A percentile compares a stretch with the other conserved stretches of the same genome.
phyloP scores from a whole-genome alignment of 2,797 vertebrate genomes.

The Sebastolobus alascanus region DNA sequence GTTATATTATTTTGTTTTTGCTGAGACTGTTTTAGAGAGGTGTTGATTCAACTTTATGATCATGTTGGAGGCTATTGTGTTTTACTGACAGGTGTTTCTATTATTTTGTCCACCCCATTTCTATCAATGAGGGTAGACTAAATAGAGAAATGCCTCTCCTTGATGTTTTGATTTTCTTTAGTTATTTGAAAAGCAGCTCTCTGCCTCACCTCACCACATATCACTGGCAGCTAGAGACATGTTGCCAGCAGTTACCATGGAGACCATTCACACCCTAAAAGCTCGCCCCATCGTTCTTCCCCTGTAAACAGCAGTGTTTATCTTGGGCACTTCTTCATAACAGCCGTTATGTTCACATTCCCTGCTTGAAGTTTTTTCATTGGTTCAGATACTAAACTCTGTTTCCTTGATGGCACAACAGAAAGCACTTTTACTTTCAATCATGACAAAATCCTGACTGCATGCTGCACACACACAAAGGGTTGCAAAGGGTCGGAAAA shows the following conservation, averaged over 20 bases:
- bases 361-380: background rate
- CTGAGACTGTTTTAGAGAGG: background rate
- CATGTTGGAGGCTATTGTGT: background rate
- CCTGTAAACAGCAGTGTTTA: slow-evolving; percentile 58
- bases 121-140: background rate
- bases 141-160: background rate
- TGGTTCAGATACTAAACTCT: background rate
- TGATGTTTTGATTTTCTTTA: background rate
- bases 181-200: slow-evolving; percentile 4
- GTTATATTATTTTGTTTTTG: too few relatives aligned
- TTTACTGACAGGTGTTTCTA: background rate
- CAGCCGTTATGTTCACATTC: slow-evolving; percentile 38
- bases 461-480: background rate
- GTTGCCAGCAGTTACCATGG: slow-evolving; percentile 32
- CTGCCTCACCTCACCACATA: background rate
- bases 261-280: slow-evolving; percentile 21
- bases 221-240: slow-evolving; percentile 19
- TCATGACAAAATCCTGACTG: background rate
- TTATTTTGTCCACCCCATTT: background rate
- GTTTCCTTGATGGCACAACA: background rate
- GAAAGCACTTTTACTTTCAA: background rate
- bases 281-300: background rate
- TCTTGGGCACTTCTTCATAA: slow-evolving; percentile 65
- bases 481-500: background rate
- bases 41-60: background rate